These are phyloP conservation scores for Halictus quadricinctus DNA, from an alignment of 2,888 invertebrate species.

Conservation along the genomic window DNA sequence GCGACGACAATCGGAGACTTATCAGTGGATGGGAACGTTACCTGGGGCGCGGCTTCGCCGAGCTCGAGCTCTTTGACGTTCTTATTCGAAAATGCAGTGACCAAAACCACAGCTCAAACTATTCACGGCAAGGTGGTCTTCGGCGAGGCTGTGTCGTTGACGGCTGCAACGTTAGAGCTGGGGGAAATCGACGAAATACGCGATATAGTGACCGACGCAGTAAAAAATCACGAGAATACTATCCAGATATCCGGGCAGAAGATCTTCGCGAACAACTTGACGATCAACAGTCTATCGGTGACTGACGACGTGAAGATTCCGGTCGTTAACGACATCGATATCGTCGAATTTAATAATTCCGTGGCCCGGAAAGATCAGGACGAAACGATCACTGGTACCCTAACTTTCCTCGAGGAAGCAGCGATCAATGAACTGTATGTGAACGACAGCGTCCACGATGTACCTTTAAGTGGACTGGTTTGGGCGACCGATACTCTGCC, in stretches of 20 bases:
- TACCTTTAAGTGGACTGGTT: constrained; percentile 57
- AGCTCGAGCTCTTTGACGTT: constrained; percentile 60
- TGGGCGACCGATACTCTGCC: constrained; percentile 62
- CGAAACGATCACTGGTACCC: constrained; percentile 49
- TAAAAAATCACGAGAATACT: constrained; percentile 45
- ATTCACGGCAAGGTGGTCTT: constrained; percentile 64
- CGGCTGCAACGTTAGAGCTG: constrained; percentile 24
- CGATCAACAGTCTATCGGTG: constrained; percentile 59
- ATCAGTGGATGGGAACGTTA: constrained; percentile 68
- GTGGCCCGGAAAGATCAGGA: constrained; percentile 66
- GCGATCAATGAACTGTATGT: constrained; percentile 60
- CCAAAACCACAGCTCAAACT: constrained; percentile 66
- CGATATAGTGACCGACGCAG: constrained; percentile 66
- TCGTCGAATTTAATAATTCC: constrained; percentile 70
- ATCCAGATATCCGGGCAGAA: constrained; percentile 68
- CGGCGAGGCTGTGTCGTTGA: constrained; percentile 43
- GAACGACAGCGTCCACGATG: constrained; percentile 59
- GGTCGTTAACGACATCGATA: constrained; percentile 65
- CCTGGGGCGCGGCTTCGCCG: constrained; percentile 62
- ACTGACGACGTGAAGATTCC: constrained; percentile 62
- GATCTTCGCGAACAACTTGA: constrained; percentile 65
- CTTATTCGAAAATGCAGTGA: constrained; percentile 72
- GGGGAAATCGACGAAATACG: constrained; percentile 54
- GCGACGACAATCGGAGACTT: constrained; percentile 55
- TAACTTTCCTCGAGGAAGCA: constrained; percentile 65